Evolutionary conservation across 2,113 vertebrate genomes (phyloP), one percentile per base, ranked within the genome.

Genomic region (Ophiodon elongatus): DNA sequence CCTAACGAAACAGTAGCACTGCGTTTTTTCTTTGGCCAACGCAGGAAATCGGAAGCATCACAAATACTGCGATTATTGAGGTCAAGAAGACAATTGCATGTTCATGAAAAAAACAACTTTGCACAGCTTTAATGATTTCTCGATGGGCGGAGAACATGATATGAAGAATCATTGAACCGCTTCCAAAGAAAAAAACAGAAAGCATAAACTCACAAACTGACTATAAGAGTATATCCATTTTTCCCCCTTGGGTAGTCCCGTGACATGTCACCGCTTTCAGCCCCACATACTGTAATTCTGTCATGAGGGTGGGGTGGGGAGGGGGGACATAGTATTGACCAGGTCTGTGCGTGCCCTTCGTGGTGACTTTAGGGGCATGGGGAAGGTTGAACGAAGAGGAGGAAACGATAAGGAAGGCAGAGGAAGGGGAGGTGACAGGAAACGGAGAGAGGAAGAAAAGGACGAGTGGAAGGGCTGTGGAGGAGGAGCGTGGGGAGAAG

Each of bases 321-420:
- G 9, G 65, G 64, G 50, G 59, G 31, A 1, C 0, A 4, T 0
- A 13, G 64, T 94, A 90, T 92, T 94, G 89, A 93, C 89, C 91
- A 84, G 76, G 33, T 39, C 83, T 74, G 76, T 17, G 4, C 43
- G 86, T 89, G 88, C 80, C 89, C 87, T 82, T 88, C 73, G 25
- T 45, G 4, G 57, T 80, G 79, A 89, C 88, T 82, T 76, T 9
- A 73, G 85, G 85, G 84, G 73, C 71, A 74, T 7, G 1, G 25
- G 45, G 76, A 94, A 92, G 86, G 92, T 91, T 85, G 89, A 82
- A 72, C 76, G 69, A 88, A 86, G 85, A 91, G 79, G 80, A 84
- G 77, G 83, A 90, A 92, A 91, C 85, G 91, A 93, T 87, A 73
- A 52, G 79, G 64, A 84, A 63, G 50, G 70, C 52, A 52, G 70